Conservation (phyloP, 2,797 vertebrate species). For the Natrix natrix region DNA sequence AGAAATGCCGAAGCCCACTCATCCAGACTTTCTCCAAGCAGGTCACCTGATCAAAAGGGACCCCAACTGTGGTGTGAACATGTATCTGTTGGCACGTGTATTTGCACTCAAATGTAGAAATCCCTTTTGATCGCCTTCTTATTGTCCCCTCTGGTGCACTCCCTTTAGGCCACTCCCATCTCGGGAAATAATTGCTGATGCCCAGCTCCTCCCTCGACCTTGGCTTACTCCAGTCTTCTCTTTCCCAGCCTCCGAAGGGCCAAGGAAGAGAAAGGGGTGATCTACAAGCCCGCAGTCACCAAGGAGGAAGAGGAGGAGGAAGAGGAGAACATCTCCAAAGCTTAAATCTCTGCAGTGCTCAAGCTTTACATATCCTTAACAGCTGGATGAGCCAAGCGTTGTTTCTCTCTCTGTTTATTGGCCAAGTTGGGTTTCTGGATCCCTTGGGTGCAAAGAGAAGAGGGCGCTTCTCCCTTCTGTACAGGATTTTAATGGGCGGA, state of each 20-base stretch:
- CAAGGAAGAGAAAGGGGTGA: slow-evolving; percentile 66
- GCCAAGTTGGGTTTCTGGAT: background rate
- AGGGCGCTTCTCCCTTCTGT: background rate
- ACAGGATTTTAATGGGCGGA: background rate
- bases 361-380: background rate
- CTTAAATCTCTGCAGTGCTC: slow-evolving; percentile 61
- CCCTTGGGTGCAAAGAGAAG: background rate
- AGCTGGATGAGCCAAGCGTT: slow-evolving; percentile 16
- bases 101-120: background rate
- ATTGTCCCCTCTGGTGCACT: background rate
- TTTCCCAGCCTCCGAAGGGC: slow-evolving; percentile 70
- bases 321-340: slow-evolving; percentile 70
- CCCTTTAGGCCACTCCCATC: background rate
- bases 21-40: background rate
- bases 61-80: background rate
- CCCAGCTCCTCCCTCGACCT: background rate
- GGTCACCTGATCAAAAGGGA: background rate
- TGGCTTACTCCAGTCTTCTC: slow-evolving; percentile 47
- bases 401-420: slow-evolving; percentile 14
- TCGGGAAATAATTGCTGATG: background rate
- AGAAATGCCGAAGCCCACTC: background rate
- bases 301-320: slow-evolving; percentile 65
- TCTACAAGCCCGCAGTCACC: slow-evolving; percentile 69
- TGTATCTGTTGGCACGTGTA: too few relatives aligned
- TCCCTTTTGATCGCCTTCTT: too few relatives aligned